Evolutionary conservation across 2,797 vertebrate species (phyloP).

Genomic region (Rhinella marina): DNA sequence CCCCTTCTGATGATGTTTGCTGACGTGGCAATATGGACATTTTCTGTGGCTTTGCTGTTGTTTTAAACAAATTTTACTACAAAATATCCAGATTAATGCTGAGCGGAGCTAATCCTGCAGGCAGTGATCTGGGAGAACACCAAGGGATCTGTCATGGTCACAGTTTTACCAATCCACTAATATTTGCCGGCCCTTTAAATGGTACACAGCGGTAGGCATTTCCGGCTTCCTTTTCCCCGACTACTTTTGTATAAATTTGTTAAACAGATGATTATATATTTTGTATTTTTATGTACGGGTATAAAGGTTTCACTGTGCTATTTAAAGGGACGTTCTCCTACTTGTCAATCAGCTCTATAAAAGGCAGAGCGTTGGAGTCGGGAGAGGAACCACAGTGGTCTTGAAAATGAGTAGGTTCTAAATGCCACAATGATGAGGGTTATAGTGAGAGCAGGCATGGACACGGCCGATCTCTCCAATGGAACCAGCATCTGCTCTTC

Average conservation of each 20-base stretch:
- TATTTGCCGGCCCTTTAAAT: not conserved
- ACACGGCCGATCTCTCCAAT: not conserved
- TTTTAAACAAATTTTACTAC: too few species aligned
- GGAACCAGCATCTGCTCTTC: not conserved
- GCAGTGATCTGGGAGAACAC: too few species aligned
- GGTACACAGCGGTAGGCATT: too few species aligned
- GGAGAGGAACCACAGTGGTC: not conserved
- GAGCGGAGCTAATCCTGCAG: too few species aligned
- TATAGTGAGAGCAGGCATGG: not conserved
- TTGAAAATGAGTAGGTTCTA: not conserved
- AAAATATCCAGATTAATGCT: too few species aligned
- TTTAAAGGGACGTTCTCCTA: not conserved
- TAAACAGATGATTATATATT: not conserved
- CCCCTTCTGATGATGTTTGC: too few species aligned
- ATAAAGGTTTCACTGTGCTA: not conserved
- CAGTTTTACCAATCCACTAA: not conserved
- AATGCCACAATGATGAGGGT: not conserved
- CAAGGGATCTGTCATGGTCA: too few species aligned
- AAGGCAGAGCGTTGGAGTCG: not conserved
- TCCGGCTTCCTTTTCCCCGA: not conserved
- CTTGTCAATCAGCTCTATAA: not conserved
- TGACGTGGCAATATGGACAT: too few species aligned
- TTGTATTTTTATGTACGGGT: not conserved
- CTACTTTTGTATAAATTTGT: not conserved
- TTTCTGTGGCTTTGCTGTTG: too few species aligned